These are phyloP conservation scores for Malacosoma neustria DNA, from an alignment of 2,888 invertebrate genomes.

Conservation along the genomic window DNA sequence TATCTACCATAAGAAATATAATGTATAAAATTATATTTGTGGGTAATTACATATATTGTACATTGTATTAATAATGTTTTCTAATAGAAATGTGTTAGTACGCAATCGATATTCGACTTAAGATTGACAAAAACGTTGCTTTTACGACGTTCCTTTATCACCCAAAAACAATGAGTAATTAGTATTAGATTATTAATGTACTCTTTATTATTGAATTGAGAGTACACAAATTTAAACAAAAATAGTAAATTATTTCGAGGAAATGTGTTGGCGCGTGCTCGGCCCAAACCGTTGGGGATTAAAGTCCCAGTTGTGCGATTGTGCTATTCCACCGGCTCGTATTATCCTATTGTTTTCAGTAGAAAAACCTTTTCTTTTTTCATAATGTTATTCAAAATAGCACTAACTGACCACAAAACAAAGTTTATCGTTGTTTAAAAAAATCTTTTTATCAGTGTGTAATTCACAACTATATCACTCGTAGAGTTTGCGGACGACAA, in stretches of 20 bases:
- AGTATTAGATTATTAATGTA: too few relatives aligned
- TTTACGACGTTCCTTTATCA: too few relatives aligned
- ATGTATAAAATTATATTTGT: too few relatives aligned
- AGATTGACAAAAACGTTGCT: too few relatives aligned
- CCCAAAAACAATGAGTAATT: too few relatives aligned
- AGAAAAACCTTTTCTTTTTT: slow-evolving; percentile 36
- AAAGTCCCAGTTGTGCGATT: slow-evolving; percentile 50
- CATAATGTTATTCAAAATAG: slow-evolving; percentile 18
- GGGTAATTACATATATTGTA: too few relatives aligned
- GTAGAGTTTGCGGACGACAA: slow-evolving; percentile 44
- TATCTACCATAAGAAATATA: too few relatives aligned
- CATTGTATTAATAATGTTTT: too few relatives aligned
- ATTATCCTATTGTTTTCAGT: slow-evolving; percentile 44
- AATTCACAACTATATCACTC: slow-evolving; percentile 1
- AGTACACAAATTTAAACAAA: slow-evolving; percentile 39
- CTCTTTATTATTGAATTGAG: slow-evolving; percentile 20
- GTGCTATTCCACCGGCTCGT: slow-evolving; percentile 41
- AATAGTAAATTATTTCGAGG: slow-evolving; percentile 53
- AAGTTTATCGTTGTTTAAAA: slow-evolving; percentile 17
- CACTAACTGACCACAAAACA: slow-evolving; percentile 16
- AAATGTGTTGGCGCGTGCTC: slow-evolving; percentile 50
- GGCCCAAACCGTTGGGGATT: slow-evolving; percentile 44
- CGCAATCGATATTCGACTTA: too few relatives aligned
- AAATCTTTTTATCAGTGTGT: slow-evolving; percentile 4
- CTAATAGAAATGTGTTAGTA: too few relatives aligned